Percentiles rank a stretch among this genome's conserved stretches.
Conservation (phyloP, 2,797 vertebrate species). For the Aldrovandia affinis region DNA sequence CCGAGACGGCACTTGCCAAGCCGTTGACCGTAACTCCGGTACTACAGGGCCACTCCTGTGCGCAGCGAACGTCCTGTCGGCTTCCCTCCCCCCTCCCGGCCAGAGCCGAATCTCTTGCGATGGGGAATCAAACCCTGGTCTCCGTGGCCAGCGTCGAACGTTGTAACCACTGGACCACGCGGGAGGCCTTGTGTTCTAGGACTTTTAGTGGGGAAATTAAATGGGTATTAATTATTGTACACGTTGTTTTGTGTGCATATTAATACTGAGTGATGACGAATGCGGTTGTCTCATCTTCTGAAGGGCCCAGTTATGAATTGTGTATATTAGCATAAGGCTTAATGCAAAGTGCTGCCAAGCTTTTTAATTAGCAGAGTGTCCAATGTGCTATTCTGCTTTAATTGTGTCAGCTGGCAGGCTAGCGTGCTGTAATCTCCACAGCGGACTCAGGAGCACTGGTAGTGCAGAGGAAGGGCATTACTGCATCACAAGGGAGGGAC, state of each 20-base stretch:
- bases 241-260: too few relatives aligned
- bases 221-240: background rate
- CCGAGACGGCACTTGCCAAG: too few relatives aligned
- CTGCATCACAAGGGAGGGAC: background rate
- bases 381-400: background rate
- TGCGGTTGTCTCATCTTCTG: background rate
- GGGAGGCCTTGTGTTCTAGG: too few relatives aligned
- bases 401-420: background rate
- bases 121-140: too few relatives aligned
- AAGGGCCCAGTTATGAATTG: background rate
- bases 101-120: too few relatives aligned
- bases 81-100: too few relatives aligned
- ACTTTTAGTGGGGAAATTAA: background rate
- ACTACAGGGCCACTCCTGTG: too few relatives aligned
- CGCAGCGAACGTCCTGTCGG: too few relatives aligned
- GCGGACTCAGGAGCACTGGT: background rate
- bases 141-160: too few relatives aligned
- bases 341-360: background rate
- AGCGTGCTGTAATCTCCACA: background rate
- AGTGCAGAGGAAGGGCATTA: background rate
- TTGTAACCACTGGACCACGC: too few relatives aligned
- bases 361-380: conserved; percentile 21
- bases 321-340: background rate
- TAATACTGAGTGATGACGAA: background rate
- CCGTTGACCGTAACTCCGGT: too few relatives aligned